phyloP scores from a whole-genome alignment of 2,113 vertebrate species.

The Gavialis gangeticus region DNA sequence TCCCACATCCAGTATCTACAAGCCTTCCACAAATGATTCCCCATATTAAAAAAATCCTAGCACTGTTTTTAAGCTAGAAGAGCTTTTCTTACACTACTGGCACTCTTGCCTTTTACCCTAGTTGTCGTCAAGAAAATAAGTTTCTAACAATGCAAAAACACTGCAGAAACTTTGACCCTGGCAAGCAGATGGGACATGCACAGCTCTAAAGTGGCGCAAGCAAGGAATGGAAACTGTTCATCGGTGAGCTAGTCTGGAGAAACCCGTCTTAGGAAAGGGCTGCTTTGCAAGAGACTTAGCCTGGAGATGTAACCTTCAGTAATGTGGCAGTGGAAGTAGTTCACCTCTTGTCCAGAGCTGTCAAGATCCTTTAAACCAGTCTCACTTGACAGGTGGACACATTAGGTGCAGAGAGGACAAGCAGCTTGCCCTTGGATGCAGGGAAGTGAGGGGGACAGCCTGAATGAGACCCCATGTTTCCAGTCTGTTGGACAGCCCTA shows the following conservation, averaged over 20 bases:
- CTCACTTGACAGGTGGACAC: neutral
- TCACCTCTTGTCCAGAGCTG: neutral
- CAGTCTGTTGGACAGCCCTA: neutral
- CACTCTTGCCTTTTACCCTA: neutral
- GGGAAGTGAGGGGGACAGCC: neutral
- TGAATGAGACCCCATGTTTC: neutral
- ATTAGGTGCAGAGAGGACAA: neutral
- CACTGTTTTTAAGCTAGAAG: neutral
- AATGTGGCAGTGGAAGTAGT: neutral
- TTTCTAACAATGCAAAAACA: neutral
- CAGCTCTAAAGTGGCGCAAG: neutral
- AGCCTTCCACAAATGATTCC: neutral
- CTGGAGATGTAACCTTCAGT: neutral
- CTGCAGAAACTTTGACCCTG: neutral
- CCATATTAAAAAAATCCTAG: neutral
- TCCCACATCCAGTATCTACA: accelerated
- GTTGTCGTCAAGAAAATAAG: neutral
- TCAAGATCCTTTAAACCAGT: neutral
- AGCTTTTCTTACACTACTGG: neutral
- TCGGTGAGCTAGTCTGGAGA: neutral
- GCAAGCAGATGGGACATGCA: neutral
- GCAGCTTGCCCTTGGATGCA: neutral
- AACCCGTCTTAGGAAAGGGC: neutral
- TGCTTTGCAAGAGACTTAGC: neutral
- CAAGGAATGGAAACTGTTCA: neutral